Evolutionary conservation across 1,140 invertebrate species (phyloP).

Genomic region (Drosophila littoralis): DNA sequence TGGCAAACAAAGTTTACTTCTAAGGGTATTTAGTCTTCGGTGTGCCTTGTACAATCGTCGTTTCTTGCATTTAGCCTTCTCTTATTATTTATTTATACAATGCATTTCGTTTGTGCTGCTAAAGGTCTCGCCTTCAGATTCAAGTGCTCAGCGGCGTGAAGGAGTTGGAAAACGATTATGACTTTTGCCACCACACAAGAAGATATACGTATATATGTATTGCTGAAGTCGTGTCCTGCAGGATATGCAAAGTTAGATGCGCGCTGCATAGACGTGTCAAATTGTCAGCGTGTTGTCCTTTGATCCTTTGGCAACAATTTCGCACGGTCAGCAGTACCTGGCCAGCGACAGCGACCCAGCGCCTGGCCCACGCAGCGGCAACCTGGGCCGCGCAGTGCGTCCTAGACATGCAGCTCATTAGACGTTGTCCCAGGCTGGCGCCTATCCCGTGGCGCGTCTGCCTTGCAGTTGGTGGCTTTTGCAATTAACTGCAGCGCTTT

Average conservation of each 20-base stretch:
- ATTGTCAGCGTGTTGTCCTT: constrained; percentile 61
- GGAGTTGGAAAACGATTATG: constrained; percentile 75
- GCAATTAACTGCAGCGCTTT: constrained; percentile 78
- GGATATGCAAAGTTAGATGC: constrained; percentile 34
- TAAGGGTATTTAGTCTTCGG: background rate
- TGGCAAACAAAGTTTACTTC: too few relatives aligned
- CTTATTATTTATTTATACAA: constrained; percentile 56
- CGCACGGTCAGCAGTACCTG: constrained; percentile 66
- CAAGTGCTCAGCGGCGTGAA: constrained; percentile 54
- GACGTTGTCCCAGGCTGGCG: constrained; percentile 54
- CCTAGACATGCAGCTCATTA: constrained; percentile 67
- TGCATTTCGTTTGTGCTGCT: constrained; percentile 43
- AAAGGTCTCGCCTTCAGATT: background rate
- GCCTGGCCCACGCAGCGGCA: constrained; percentile 51
- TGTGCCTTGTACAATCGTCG: too few relatives aligned
- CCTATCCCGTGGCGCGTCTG: constrained; percentile 70
- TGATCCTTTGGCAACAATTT: constrained; percentile 50
- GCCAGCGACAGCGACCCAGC: background rate
- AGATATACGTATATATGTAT: constrained; percentile 12
- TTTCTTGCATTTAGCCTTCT: too few relatives aligned
- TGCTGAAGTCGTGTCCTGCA: background rate
- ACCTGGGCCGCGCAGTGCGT: constrained; percentile 31
- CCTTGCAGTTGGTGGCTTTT: constrained; percentile 76
- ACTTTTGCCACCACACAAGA: constrained; percentile 77
- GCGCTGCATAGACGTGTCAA: constrained; percentile 61